Evolutionary conservation across 2,797 vertebrate genomes (phyloP), one percentile per base, ranked within the genome.

Genomic region (Lutra lutra): DNA sequence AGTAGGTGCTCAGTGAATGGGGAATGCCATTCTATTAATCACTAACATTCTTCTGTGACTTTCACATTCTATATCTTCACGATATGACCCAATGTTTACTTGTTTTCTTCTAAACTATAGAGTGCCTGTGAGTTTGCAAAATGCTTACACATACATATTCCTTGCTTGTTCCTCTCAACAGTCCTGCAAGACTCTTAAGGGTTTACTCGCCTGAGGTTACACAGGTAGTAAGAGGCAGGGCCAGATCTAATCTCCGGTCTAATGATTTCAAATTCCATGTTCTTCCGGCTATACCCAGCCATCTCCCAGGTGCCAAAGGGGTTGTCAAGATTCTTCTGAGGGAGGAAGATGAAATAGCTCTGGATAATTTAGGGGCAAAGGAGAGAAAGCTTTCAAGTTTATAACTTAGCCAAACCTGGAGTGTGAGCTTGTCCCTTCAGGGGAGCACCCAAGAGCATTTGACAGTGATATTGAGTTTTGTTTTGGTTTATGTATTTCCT

Each of bases 311-410:
- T 95, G 96, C 96, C 85, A 79, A 95, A 86, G 90, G 96, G 88
- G 51, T 68, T 97, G 94, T 97, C 93, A 96, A 84, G 91, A 72
- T 84, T 94, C 79, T 97, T 97, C 70, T 66, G 73, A 92, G 23
- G 56, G 90, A 94, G 66, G 84, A 27, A 96, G 86, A 95, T 95
- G 87, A 97, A 96, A 96, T 79, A 73, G 88, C 86, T 91, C 70
- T 77, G 78, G 96, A 96, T 97, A 96, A 97, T 97, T 97, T 97
- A 48, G 62, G 90, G 73, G 46, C 32, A 25, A 96, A 86, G 68
- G 48, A 96, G 83, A 82, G 91, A 89, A 94, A 89, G 78, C 85
- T 95, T 96, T 96, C 85, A 94, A 84, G 86, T 92, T 89, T 77
- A 46, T 91, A 80, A 84, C 68, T 56, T 35, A 86, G 75, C 78